Evolutionary conservation across 1,140 invertebrate genomes (phyloP), one percentile per base, ranked within the genome.

Genomic region (Charaxes varanes): DNA sequence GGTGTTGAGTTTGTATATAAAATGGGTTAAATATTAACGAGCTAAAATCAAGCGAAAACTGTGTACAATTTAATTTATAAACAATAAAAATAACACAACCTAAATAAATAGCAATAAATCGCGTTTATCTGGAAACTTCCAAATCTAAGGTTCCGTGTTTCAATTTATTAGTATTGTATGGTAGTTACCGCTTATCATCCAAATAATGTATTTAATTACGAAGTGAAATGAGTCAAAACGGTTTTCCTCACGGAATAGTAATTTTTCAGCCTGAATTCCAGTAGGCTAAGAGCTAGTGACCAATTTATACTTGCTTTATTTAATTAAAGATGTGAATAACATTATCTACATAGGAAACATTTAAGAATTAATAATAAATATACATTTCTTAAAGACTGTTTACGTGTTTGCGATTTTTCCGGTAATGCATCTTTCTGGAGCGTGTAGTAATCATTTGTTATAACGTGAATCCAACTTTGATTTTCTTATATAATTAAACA

Each of bases 151-250:
- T 41, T 40, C 46, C 47, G 36, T 47, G 44, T 50, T 43, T 40
- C 31, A 51, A 52, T 56, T 56, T 56, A 56, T 52, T 56, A 52
- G 41, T 51, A 47, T 56, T 38, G 34, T 30, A 41, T 31, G 45
- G 32, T 48, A 36, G 49, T 57, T 48, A 49, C 41, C 41, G 55
- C 55, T 50, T 59, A 52, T 62, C 47, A 61, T 52, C 30, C 33
- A 46, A 43, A 53, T 58, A 45, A 53, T 43, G 48, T 53, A 61
- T 59, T 61, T 53, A 51, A 60, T 58, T 55, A 61, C 23, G 22
- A 41, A 45, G 38, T 36, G 30, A 52, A 47, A 56, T 50, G 46
- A 51, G 37, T 43, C 40, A 45, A 48, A n/a, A 26, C 31, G 31
- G 37, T 48, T 38, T 52, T 54, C 33, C 37, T 54, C 53, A 62